Base-by-base conservation (phyloP, 2,113 vertebrate genomes). In the Ursus arctos region DNA sequence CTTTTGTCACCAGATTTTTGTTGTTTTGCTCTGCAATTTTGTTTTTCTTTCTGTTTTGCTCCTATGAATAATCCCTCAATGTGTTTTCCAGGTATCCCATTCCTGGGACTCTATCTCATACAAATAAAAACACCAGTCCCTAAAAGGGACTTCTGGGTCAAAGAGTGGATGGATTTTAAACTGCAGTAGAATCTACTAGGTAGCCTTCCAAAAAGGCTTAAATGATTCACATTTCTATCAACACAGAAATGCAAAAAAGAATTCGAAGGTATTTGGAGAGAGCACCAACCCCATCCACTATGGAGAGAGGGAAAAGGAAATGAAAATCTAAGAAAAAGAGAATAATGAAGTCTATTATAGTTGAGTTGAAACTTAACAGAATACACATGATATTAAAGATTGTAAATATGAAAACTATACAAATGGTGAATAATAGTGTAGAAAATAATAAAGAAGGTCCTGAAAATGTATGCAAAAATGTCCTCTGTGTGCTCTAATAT, bases 101-200 rank as follows among this genome's bases (percentile, higher is more conserved):
- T 83, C 76, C 76, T 93, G 63, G 61, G 55, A 97, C 63, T 72
- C 67, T 88, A 28, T 83, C 80, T 91, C 36, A 72, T 74, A 74
- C 53, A 84, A 69, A 80, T 63, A 92, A 89, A 93, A 81, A 51
- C 12, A 40, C 4, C 28, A 57, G 6, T 71, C 53, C 86, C 53
- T 82, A 53, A 89, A 76, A 76, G 33, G 19, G n/a, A 55, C 43
- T 92, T 90, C 18, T 85, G 31, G 36, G 40, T 63, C 53, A 84
- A 90, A 79, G 55, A 40, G 0, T 22, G 51, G 9, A 77, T 53
- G 3, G 67, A 93, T 63, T 87, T 71, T 81, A 90, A 81, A 82
- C 71, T 67, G 74, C 74, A 96, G 33, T 72, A 91, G 3, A 83
- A 36, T 53, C 59, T 51, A 47, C 43, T 47, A 69, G 40, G 51